A percentile compares a stretch with the other conserved stretches of the same genome.
Evolutionary conservation across 2,113 vertebrate genomes (phyloP).

Genomic region (Myotis yumanensis): DNA sequence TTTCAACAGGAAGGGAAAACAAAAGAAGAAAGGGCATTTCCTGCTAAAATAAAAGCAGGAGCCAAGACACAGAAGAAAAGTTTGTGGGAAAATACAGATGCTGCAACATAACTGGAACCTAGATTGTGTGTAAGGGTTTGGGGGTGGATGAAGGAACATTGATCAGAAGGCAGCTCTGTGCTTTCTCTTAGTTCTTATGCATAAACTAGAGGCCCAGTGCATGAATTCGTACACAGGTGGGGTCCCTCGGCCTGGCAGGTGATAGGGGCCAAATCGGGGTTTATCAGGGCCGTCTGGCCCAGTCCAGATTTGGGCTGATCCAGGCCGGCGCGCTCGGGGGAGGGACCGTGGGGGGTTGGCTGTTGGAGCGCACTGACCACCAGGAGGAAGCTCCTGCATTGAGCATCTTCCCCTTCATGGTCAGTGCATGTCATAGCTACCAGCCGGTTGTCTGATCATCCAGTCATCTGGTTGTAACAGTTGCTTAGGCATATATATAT

Average conservation of each 20-base stretch:
- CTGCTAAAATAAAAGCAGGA: not conserved
- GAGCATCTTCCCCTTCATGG: no score
- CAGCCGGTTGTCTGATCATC: fast-evolving
- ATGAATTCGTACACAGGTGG: no score
- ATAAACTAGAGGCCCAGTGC: not conserved
- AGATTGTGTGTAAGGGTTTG: not conserved
- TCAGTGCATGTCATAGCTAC: no score
- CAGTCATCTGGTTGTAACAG: no score
- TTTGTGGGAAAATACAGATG: not conserved
- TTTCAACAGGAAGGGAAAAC: not conserved
- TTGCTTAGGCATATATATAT: no score
- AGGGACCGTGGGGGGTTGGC: no score
- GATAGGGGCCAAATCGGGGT: no score
- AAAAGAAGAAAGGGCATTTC: not conserved
- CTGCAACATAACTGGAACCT: not conserved
- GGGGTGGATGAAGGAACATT: not conserved
- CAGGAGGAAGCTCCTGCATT: no score
- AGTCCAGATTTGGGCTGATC: no score
- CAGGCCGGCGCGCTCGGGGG: fast-evolving
- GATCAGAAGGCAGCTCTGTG: not conserved
- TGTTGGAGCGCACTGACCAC: no score
- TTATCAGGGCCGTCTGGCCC: no score
- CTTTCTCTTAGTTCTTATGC: not conserved
- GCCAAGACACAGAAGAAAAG: not conserved
- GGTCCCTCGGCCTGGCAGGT: no score